Base-by-base conservation (phyloP, 2,888 invertebrate genomes). In the Eupithecia vulgata region DNA sequence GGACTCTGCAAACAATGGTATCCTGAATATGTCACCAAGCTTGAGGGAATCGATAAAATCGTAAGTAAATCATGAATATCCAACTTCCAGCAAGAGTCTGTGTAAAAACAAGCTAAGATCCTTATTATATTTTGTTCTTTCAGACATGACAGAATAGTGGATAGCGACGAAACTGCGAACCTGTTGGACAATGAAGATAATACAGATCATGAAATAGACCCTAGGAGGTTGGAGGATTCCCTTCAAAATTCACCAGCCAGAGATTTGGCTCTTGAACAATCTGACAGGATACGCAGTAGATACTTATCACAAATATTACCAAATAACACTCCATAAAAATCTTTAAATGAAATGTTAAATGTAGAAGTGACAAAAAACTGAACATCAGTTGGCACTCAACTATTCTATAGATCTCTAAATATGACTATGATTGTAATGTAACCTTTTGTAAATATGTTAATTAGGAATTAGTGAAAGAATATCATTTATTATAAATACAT, bases 21-120 rank as follows among this genome's bases (percentile, higher is more conserved):
- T 96, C 79, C 93, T 98, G 3, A 97, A 97, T 85, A 95, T 97
- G 96, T 95, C 97, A 48, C 96, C 96, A 48, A 90, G 88, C 70
- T 94, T 95, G 85, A 94, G 97, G 80, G 95, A 95, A 64, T 85
- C 88, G n/a, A 76, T 84, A 13, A 89, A 90, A 82, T 76, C 80
- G 94, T 94, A 86, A 90, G 91, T 90, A 77, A 30, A 21, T 37
- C 61, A 30, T 15, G 10, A 30, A 25, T 25, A 61, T 8, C 45
- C 7, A 45, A 45, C 15, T 45, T 45, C 48, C 13, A 8, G 7
- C 8, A 8, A 8, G 30, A 45, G 45, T 17, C 5, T 17, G 5
- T 52, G 21, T 52, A 5, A 8, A 25, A 25, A 57, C 1, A 3
- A 57, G 13, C 25, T 25, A 57, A 25, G 13, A 25, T 25, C 57